These are phyloP conservation scores for Lindbergichthys nudifrons DNA, from an alignment of 2,797 vertebrate species.

Conservation along the genomic window DNA sequence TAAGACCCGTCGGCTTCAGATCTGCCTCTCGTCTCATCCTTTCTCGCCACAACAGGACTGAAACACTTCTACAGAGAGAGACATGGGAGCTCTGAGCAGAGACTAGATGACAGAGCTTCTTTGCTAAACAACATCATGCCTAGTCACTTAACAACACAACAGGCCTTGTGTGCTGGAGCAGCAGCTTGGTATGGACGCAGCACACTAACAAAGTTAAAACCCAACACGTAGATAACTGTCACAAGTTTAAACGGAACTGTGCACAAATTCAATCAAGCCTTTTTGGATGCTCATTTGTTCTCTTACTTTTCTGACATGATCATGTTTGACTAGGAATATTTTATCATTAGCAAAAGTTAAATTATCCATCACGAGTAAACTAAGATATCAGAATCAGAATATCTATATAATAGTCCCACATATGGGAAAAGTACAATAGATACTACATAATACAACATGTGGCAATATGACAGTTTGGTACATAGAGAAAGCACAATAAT, in stretches of 20 bases:
- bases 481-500: background rate
- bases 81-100: constrained; percentile 8
- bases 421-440: background rate
- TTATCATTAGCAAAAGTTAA: constrained; percentile 23
- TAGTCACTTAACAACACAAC: constrained; percentile 75
- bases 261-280: constrained; percentile 68
- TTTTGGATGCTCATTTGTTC: constrained; percentile 47
- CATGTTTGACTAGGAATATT: constrained; percentile 2
- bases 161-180: constrained; percentile 50
- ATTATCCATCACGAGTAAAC: no score
- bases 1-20: no score
- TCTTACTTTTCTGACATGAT: constrained; percentile 19
- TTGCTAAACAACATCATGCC: constrained; percentile 74
- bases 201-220: constrained; percentile 65
- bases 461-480: background rate
- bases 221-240: constrained; percentile 70
- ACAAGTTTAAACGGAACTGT: constrained; percentile 70
- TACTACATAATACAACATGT: background rate
- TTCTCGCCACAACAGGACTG: background rate
- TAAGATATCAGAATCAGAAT: no score
- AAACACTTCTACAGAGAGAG: constrained; percentile 10
- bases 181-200: constrained; percentile 47
- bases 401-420: no score
- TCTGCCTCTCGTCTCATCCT: no score
- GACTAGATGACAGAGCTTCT: constrained; percentile 38